A percentile compares a stretch with the other conserved stretches of the same genome.
phyloP scores from a whole-genome alignment of 1,140 invertebrate genomes.

The Metaphire vulgaris region DNA sequence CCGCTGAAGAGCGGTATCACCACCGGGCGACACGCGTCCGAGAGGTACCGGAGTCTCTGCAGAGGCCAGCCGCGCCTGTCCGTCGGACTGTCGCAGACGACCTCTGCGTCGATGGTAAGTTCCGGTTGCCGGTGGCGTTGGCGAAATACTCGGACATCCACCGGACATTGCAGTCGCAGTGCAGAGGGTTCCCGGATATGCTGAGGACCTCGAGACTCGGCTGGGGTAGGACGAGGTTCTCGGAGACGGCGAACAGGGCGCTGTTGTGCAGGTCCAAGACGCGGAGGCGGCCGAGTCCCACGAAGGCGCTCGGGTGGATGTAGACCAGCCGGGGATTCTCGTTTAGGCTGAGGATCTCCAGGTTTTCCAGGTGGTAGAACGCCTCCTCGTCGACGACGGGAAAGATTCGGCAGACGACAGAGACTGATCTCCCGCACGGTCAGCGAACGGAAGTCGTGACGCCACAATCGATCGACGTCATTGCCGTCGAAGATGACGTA shows the following conservation, averaged over 20 bases:
- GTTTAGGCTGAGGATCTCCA: constrained; percentile 46
- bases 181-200: constrained; percentile 51
- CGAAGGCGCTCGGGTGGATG: constrained; percentile 50
- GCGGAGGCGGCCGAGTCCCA: constrained; percentile 43
- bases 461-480: constrained; percentile 38
- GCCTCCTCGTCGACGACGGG: constrained; percentile 48
- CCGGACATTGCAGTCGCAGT: constrained; percentile 54
- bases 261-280: constrained; percentile 51
- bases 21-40: constrained; percentile 43
- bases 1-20: constrained; percentile 42
- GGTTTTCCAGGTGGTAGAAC: constrained; percentile 49
- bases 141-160: constrained; percentile 55
- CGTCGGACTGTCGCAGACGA: constrained; percentile 44
- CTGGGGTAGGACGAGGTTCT: constrained; percentile 36
- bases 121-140: too few species aligned
- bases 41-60: constrained; percentile 36
- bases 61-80: constrained; percentile 38
- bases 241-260: constrained; percentile 44
- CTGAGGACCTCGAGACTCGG: constrained; percentile 44
- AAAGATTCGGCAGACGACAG: constrained; percentile 46
- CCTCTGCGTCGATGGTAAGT: too few species aligned
- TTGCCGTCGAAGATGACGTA: constrained; percentile 36
- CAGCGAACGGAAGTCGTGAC: constrained; percentile 43
- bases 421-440: constrained; percentile 43
- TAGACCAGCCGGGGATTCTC: constrained; percentile 50